A percentile compares a stretch with the other conserved stretches of the same genome.
phyloP scores from a whole-genome alignment of 2,113 vertebrate species.

The Osmerus mordax region DNA sequence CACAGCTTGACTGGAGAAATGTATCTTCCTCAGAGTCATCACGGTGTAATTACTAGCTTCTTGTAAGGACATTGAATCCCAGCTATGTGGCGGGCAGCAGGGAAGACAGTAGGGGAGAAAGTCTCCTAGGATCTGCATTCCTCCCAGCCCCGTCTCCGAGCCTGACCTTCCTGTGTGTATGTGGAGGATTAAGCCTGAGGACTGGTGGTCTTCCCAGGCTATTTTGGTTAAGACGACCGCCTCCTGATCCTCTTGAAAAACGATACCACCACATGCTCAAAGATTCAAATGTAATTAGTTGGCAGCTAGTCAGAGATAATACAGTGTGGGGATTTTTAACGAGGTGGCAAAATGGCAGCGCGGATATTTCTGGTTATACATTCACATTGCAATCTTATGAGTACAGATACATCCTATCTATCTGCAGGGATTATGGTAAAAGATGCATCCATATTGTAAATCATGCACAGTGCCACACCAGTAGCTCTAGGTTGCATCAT shows the following conservation, averaged over 20 bases:
- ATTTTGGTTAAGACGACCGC: conserved; percentile 67
- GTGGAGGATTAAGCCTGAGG: conserved; percentile 57
- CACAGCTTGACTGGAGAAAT: conserved; percentile 26
- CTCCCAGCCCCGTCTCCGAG: conserved; percentile 36
- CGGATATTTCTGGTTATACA: not conserved
- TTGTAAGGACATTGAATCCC: conserved; percentile 20
- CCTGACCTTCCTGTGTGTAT: conserved; percentile 53
- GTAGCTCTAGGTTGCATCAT: too few relatives aligned
- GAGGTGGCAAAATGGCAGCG: not conserved
- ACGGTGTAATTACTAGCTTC: conserved; percentile 7
- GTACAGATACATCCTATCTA: not conserved
- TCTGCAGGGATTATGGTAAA: too few relatives aligned
- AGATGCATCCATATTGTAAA: too few relatives aligned
- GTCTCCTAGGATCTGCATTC: conserved; percentile 44
- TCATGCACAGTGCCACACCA: too few relatives aligned
- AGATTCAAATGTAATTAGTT: conserved; percentile 52
- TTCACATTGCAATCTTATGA: not conserved
- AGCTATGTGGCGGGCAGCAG: conserved; percentile 10
- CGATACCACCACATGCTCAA: conserved; percentile 57
- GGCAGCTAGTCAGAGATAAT: conserved; percentile 32
- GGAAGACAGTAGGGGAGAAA: conserved; percentile 26
- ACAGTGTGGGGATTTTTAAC: conserved; percentile 11
- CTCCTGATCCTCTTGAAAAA: conserved; percentile 61
- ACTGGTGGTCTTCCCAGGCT: conserved; percentile 61
- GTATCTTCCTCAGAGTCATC: not conserved